phyloP scores from a whole-genome alignment of 2,888 invertebrate species.

The Napeogenes sylphis region DNA sequence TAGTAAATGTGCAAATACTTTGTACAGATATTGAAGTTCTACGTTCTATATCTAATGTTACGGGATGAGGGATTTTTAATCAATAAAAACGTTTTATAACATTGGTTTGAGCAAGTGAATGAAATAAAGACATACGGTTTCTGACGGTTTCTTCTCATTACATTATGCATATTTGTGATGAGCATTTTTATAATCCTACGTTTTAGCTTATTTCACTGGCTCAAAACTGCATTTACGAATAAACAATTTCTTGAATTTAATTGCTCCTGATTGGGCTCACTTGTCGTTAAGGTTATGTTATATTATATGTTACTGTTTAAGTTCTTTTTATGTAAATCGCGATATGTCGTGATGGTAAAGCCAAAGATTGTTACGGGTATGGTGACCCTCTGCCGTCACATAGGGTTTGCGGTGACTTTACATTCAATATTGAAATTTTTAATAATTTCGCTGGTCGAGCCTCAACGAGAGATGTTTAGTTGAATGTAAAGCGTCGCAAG shows the following conservation, averaged over 20 bases:
- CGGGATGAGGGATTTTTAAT: slow-evolving; percentile 16
- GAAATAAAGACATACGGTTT: background rate
- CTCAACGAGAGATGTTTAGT: slow-evolving; percentile 17
- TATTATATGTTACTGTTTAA: slow-evolving; percentile 48
- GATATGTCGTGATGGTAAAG: slow-evolving; percentile 77
- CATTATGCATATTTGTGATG: background rate
- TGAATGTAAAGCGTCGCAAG: slow-evolving; percentile 52
- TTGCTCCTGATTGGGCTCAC: slow-evolving; percentile 52
- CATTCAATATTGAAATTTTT: slow-evolving; percentile 37
- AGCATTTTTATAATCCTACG: background rate
- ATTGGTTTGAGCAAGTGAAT: slow-evolving; percentile 23
- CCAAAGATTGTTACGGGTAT: slow-evolving; percentile 78
- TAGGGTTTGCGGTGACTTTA: slow-evolving; percentile 50
- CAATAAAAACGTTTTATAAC: slow-evolving; percentile 12
- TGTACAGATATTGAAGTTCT: slow-evolving; percentile 17
- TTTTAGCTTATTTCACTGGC: slow-evolving; percentile 38
- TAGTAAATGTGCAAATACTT: slow-evolving; percentile 27
- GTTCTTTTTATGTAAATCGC: slow-evolving; percentile 61
- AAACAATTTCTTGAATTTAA: slow-evolving; percentile 36
- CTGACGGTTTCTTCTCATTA: background rate
- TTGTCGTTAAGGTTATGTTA: slow-evolving; percentile 41
- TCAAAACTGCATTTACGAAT: slow-evolving; percentile 50
- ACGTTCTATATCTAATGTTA: slow-evolving; percentile 23
- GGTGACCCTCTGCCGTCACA: slow-evolving; percentile 79
- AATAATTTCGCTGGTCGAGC: slow-evolving; percentile 26